Evolutionary conservation across 2,888 invertebrate species (phyloP).

Genomic region (Andrena haemorrhoa): DNA sequence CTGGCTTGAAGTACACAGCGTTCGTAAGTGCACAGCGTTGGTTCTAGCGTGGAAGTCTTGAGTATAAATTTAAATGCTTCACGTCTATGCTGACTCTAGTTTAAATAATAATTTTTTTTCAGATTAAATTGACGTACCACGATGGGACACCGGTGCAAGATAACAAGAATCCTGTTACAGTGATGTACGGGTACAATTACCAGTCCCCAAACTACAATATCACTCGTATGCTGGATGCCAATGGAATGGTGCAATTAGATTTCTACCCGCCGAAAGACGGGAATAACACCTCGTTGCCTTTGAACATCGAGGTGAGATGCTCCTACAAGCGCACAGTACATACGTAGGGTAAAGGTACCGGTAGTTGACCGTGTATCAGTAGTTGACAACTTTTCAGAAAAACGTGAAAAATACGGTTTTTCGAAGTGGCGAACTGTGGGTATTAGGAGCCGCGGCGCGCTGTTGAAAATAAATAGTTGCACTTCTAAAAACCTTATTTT

Average conservation of each 20-base stretch:
- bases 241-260: constrained; percentile 88
- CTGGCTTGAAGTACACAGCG: constrained; percentile 93
- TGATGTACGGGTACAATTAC: constrained; percentile 88
- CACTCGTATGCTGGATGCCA: constrained; percentile 86
- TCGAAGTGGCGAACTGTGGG: too few species aligned
- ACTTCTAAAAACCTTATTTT: too few species aligned
- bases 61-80: too few species aligned
- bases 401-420: too few species aligned
- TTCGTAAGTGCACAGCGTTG: constrained; percentile 87
- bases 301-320: constrained; percentile 89
- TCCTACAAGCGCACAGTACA: neutral
- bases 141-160: constrained; percentile 89
- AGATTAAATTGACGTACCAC: constrained; percentile 90
- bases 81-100: neutral
- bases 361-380: too few species aligned
- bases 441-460: too few species aligned
- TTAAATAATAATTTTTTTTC: constrained; percentile 51
- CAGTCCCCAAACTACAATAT: constrained; percentile 86
- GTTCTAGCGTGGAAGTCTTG: neutral
- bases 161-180: constrained; percentile 86
- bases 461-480: too few species aligned
- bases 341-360: too few species aligned
- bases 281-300: constrained; percentile 88
- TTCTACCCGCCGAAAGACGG: constrained; percentile 86
- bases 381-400: too few species aligned